These are phyloP conservation scores for Ectemnius cavifrons DNA, from an alignment of 2,888 invertebrate species.

Conservation along the genomic window DNA sequence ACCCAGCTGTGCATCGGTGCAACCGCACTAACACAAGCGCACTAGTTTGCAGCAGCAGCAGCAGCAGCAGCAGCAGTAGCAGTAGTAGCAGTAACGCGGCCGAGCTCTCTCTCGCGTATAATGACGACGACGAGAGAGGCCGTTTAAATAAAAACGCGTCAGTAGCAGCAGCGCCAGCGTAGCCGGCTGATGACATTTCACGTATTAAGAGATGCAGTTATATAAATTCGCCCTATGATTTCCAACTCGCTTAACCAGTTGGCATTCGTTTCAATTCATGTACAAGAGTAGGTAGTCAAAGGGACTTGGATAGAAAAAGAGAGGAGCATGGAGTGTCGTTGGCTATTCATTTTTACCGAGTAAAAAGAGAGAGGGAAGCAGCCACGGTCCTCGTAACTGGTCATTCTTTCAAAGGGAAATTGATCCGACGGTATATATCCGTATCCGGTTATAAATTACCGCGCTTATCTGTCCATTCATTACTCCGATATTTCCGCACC, in stretches of 20 bases:
- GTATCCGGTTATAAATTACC: slow-evolving; percentile 45
- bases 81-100: no score
- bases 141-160: slow-evolving; percentile 35
- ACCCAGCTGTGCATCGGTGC: no score
- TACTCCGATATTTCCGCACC: slow-evolving; percentile 20
- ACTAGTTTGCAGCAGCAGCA: no score
- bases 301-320: no score
- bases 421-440: slow-evolving; percentile 37
- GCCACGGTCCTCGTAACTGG: slow-evolving; percentile 11
- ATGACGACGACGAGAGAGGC: neutral
- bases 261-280: neutral
- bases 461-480: slow-evolving; percentile 40
- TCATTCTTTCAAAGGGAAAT: slow-evolving; percentile 34
- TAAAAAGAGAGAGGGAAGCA: neutral
- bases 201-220: neutral
- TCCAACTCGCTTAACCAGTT: neutral
- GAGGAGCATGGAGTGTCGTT: no score
- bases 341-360: neutral
- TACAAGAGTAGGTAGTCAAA: no score
- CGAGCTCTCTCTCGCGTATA: no score
- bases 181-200: slow-evolving; percentile 10
- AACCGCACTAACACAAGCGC: no score
- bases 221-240: neutral
- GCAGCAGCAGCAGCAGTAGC: no score
- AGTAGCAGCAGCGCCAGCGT: slow-evolving; percentile 27